Percentiles rank a stretch among this genome's conserved stretches.
These are phyloP conservation scores for Pangasius macronema DNA, from an alignment of 2,797 vertebrate genomes.

Conservation along the genomic window DNA sequence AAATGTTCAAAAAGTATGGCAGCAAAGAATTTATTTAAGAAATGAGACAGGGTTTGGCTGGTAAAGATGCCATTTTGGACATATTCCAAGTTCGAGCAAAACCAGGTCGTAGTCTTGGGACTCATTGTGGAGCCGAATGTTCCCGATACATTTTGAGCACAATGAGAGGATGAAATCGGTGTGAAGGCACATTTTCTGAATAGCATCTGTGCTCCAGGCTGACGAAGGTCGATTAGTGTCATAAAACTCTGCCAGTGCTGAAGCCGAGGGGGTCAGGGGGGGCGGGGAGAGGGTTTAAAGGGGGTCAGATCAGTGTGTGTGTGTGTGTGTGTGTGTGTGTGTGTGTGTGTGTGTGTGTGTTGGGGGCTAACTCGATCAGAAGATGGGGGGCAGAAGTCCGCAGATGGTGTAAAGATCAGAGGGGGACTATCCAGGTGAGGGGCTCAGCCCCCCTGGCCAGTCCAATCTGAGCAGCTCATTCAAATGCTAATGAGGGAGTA, in stretches of 20 bases:
- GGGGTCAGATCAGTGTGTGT: conserved; percentile 43
- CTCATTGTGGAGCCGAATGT: conserved; percentile 74
- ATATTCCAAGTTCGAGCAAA: conserved; percentile 77
- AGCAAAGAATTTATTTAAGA: conserved; percentile 70
- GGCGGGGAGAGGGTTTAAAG: conserved; percentile 49
- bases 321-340: conserved; percentile 23
- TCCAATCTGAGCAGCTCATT: conserved; percentile 78
- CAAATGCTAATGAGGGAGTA: conserved; percentile 99
- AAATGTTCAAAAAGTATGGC: neutral
- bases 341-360: conserved; percentile 67
- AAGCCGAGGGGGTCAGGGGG: conserved; percentile 83
- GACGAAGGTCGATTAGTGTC: conserved; percentile 83
- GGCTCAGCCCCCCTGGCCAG: conserved; percentile 65
- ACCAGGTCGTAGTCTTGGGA: conserved; percentile 60
- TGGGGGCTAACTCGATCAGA: conserved; percentile 67
- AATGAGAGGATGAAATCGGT: conserved; percentile 81
- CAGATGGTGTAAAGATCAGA: conserved; percentile 98
- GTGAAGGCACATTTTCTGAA: conserved; percentile 84
- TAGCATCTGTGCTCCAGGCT: conserved; percentile 84
- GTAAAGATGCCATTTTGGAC: conserved; percentile 78
- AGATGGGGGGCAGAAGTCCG: conserved; percentile 88
- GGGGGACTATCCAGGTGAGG: conserved; percentile 94
- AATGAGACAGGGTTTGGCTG: conserved; percentile 51
- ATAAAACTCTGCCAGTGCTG: conserved; percentile 87
- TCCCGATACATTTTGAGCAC: conserved; percentile 81